A percentile compares a stretch with the other conserved stretches of the same genome.
These are phyloP conservation scores for Dorcus hopei DNA, from an alignment of 2,888 invertebrate species.

Conservation along the genomic window DNA sequence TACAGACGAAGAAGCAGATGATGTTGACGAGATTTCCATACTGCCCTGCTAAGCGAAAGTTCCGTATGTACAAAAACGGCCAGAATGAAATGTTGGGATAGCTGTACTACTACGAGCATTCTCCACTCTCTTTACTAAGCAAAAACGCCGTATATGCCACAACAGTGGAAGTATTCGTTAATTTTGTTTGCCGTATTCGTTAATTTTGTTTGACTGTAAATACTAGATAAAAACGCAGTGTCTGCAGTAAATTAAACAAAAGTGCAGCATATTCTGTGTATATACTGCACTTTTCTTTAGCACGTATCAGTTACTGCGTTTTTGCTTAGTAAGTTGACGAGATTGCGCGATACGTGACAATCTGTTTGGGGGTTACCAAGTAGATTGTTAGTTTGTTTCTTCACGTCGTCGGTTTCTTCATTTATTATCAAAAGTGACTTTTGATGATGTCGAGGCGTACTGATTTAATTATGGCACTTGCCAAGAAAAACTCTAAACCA, in stretches of 20 bases:
- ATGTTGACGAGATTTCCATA: too few species aligned
- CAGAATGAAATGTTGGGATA: not conserved
- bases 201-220: not conserved
- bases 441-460: too few species aligned
- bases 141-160: not conserved
- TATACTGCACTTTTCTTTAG: not conserved
- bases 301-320: not conserved
- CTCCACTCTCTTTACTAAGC: not conserved
- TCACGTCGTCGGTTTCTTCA: not conserved
- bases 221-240: constrained; percentile 3
- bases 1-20: too few species aligned
- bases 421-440: not conserved
- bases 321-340: not conserved
- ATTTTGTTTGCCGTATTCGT: not conserved
- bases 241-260: constrained; percentile 3
- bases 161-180: not conserved
- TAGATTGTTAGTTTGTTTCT: not conserved
- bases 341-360: not conserved
- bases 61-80: not conserved
- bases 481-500: too few species aligned
- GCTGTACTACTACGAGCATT: not conserved
- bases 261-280: not conserved
- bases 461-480: too few species aligned
- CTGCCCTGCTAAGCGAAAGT: not conserved
- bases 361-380: not conserved